Evolutionary conservation across 2,888 invertebrate genomes (phyloP).

Genomic region (Lasius platythorax): DNA sequence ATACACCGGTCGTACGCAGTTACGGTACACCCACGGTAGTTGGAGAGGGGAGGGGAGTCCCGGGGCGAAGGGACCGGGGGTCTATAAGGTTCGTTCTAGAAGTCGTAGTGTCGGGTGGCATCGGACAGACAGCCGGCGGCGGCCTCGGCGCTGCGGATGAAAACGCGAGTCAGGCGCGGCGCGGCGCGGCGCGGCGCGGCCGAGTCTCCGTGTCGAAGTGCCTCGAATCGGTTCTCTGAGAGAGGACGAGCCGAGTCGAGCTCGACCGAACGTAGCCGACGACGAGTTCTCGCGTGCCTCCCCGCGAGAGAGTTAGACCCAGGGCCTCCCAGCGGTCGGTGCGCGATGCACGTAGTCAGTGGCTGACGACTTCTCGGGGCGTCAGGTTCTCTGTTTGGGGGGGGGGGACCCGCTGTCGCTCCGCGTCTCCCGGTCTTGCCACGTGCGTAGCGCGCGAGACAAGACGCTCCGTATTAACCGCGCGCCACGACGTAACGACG

Average conservation of each 20-base stretch:
- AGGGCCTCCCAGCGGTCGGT: constrained; percentile 38
- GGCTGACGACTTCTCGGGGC: constrained; percentile 84
- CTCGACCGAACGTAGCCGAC: constrained; percentile 88
- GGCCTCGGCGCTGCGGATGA: neutral
- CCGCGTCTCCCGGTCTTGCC: constrained; percentile 90
- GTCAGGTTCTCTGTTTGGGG: constrained; percentile 87
- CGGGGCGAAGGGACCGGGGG: constrained; percentile 55
- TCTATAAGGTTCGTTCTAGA: constrained; percentile 51
- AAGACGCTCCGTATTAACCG: constrained; percentile 54
- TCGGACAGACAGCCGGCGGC: constrained; percentile 44
- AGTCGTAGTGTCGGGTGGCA: constrained; percentile 52
- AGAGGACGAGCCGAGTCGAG: constrained; percentile 78
- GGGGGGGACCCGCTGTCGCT: constrained; percentile 86
- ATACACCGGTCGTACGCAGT: constrained; percentile 54
- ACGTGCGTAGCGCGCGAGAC: constrained; percentile 82
- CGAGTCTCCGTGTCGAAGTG: constrained; percentile 84
- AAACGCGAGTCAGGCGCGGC: constrained; percentile 60
- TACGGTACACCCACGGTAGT: constrained; percentile 61
- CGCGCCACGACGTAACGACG: neutral
- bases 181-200: constrained; percentile 83
- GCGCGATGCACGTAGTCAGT: constrained; percentile 76
- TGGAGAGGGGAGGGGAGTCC: constrained; percentile 54
- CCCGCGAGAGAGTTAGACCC: constrained; percentile 77
- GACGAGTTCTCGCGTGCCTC: constrained; percentile 73
- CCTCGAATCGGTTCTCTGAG: constrained; percentile 82